Base-by-base conservation (phyloP, 2,797 vertebrate genomes). In the Rhynchotus rufescens region DNA sequence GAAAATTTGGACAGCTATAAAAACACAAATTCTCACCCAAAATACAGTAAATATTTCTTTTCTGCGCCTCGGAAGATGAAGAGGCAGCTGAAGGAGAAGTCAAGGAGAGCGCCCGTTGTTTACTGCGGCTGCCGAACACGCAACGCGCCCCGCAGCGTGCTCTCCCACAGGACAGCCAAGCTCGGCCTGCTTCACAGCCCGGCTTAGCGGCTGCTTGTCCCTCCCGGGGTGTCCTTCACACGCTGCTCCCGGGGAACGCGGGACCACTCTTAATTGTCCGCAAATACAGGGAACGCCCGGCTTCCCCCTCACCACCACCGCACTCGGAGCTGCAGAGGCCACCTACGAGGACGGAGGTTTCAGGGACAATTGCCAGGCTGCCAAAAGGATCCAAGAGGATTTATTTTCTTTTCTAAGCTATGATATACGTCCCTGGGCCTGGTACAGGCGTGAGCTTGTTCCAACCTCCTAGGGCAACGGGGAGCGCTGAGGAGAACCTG, bases 81-180 rank as follows among this genome's bases (percentile, higher is more conserved):
- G 77, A 68, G 92, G 42, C 17, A 47, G 80, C 62, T 90, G 86
- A 90, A 94, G 88, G 92, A 93, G 87, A 92, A 69, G 88, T 90
- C 69, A 93, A 95, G 92, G 92, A 90, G 88, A 94, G 73, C 2
- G 7, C 77, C 82, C 1, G 1, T 93, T 92, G 92, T 91, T 94
- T 92, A 90, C 86, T 80, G 77, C 65, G 77, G 65, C 1, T 73
- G 72, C 40, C 89, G 84, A 95, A 90, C 52, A 87, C 85, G 67
- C 68, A 92, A 84, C 15, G 56, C 64, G 9, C 78, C 75, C 73
- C 79, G 38, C 80, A 22, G 2, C 7, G 52, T n/a, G 76, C 68
- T 92, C 91, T 92, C 84, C 81, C 93, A 51, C 81, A 84, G 80
- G 73, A 88, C 76, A 93, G 66, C 67, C 60, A 81, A 81, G 80